Percentiles rank a stretch among this genome's conserved stretches.
Evolutionary conservation across 2,888 invertebrate species (phyloP).

Genomic region (Amblyteles armatorius): DNA sequence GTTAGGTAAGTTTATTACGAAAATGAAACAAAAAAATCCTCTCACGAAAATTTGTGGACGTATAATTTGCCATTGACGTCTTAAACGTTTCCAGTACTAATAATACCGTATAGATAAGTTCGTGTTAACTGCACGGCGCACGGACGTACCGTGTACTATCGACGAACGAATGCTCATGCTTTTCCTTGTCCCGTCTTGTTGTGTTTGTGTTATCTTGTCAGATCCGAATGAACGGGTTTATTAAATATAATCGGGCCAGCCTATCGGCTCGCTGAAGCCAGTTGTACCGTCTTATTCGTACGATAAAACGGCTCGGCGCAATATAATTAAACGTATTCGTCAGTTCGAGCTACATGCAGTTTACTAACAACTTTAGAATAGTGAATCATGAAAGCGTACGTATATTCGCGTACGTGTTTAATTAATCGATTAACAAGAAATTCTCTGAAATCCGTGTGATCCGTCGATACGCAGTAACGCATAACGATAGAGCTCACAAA

Average conservation of each 20-base stretch:
- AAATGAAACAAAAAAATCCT: not conserved
- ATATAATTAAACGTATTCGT: not conserved
- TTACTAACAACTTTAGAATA: not conserved
- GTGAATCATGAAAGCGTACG: not conserved
- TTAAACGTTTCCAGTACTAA: constrained; percentile 40
- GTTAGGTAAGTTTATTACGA: constrained; percentile 62
- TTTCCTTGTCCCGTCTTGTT: constrained; percentile 28
- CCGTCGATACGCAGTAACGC: not conserved
- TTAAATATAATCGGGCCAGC: not conserved
- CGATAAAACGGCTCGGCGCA: not conserved
- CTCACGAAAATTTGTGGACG: constrained; percentile 21
- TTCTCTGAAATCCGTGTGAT: not conserved
- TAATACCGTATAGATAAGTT: constrained; percentile 44
- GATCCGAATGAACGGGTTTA: not conserved
- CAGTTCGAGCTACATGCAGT: not conserved
- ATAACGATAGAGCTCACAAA: not conserved
- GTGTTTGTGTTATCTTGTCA: constrained; percentile 49
- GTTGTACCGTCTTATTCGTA: not conserved
- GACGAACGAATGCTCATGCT: constrained; percentile 28
- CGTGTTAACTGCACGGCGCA: constrained; percentile 51
- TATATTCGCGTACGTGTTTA: not conserved
- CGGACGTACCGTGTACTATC: constrained; percentile 15
- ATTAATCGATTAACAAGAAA: not conserved
- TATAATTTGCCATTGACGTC: constrained; percentile 28
- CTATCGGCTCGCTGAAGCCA: not conserved